Base-by-base conservation (phyloP, 2,888 invertebrate species). In the Phasia obesa region DNA sequence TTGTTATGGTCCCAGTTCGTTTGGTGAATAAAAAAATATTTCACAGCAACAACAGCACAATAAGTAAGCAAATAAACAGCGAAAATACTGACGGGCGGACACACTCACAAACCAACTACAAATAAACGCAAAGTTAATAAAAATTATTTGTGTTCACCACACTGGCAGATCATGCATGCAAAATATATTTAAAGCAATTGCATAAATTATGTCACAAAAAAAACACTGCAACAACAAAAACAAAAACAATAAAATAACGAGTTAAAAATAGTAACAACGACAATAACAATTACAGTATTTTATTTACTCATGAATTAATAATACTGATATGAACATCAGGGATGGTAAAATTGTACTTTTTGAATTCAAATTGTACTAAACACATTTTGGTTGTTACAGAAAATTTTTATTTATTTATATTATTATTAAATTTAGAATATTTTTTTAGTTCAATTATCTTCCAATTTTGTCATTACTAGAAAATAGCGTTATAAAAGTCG, bases 141-240 rank as follows among this genome's bases (percentile, higher is more conserved):
- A 83, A 79, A 83, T 79, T 83, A 83, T 79, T 83, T 83, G 83
- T 83, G 75, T 83, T 79, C 85, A 62, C 84, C 67, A 78, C 84
- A 83, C 80, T 83, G 82, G 74, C 78, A 81, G 85, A 85, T 85
- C 84, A 85, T 85, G 85, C 83, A 85, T 85, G 85, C 76, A 74
- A 85, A 84, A 84, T 84, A 84, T 85, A 85, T 84, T 79, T 84
- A 84, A 85, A 85, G 85, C 84, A 84, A 81, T 83, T 85, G 84
- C 85, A 85, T 85, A 85, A 85, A 85, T 85, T 85, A 85, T 69
- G 79, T 59, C 77, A 69, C 78, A 74, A 59, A 47, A 71, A 70
- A 38, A 51, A 55, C 38, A 35, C 38, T 35, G 31, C 64, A 69
- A 62, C 27, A 75, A 65, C 53, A 60, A 13, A 27, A 51, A 59